A percentile compares a stretch with the other conserved stretches of the same genome.
Conservation (phyloP, 2,797 vertebrate species). For the Argyrosomus regius region DNA sequence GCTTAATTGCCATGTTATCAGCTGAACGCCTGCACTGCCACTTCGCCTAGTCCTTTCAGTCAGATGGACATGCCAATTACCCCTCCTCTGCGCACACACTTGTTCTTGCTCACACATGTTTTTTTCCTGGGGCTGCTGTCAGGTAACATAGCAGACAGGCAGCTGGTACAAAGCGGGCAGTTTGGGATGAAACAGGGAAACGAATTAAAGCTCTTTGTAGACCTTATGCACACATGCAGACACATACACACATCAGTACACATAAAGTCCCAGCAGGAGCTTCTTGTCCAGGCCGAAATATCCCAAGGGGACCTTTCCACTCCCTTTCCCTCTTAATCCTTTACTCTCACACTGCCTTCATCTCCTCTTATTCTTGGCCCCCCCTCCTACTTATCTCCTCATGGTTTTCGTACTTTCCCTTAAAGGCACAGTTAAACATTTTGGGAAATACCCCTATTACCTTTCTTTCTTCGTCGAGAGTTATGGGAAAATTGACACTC, state of each 20-base stretch:
- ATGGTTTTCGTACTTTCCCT: slow-evolving; percentile 7
- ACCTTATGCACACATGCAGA: slow-evolving; percentile 43
- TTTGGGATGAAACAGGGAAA: slow-evolving; percentile 55
- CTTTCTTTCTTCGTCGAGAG: background rate
- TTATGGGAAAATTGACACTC: background rate
- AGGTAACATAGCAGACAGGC: slow-evolving; percentile 59
- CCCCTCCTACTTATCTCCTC: background rate
- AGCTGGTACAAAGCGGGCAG: slow-evolving; percentile 52
- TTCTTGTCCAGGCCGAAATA: slow-evolving; percentile 55
- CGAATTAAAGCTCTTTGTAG: slow-evolving; percentile 57
- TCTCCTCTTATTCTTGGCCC: background rate
- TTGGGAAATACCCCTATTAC: background rate
- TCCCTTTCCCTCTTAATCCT: slow-evolving; percentile 43
- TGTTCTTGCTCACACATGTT: slow-evolving; percentile 22
- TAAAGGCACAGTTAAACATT: slow-evolving; percentile 16
- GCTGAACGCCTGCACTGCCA: slow-evolving; percentile 64
- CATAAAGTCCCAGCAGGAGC: slow-evolving; percentile 65
- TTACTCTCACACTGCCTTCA: slow-evolving; percentile 26
- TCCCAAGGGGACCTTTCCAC: slow-evolving; percentile 29
- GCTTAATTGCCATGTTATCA: slow-evolving; percentile 81
- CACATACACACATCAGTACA: slow-evolving; percentile 50
- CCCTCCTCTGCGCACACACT: slow-evolving; percentile 36
- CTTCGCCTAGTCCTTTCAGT: slow-evolving; percentile 66
- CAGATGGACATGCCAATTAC: slow-evolving; percentile 81
- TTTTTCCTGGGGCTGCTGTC: slow-evolving; percentile 49